Percentiles rank a stretch among this genome's conserved stretches.
Conservation (phyloP, 35 echinoderm and acorn worm genomes). For the Amphiura filiformis region DNA sequence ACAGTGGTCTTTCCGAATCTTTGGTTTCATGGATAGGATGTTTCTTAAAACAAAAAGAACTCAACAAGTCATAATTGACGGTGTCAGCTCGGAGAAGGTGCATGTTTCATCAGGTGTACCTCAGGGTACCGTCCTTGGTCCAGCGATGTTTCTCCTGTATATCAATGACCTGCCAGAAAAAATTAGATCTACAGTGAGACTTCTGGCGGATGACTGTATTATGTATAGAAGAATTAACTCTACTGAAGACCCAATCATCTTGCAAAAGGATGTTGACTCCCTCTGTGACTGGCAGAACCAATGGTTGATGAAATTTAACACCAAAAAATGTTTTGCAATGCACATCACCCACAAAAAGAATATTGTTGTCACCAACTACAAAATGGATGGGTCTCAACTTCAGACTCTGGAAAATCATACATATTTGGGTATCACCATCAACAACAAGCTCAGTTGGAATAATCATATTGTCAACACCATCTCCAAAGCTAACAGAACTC, state of each 20-base stretch:
- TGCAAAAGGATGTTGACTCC: slow-evolving; percentile 39
- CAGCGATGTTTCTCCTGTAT: slow-evolving; percentile 1
- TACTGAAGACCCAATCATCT: neutral
- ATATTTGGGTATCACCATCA: neutral
- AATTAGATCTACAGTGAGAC: neutral
- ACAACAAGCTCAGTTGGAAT: neutral
- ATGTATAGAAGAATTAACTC: slow-evolving; percentile 17
- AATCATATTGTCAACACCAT: neutral
- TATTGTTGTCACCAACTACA: neutral
- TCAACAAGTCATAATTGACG: slow-evolving; percentile 25
- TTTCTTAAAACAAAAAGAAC: slow-evolving; percentile 7
- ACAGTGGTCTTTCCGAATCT: slow-evolving; percentile 15
- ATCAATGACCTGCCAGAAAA: slow-evolving; percentile 23
- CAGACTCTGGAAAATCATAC: neutral
- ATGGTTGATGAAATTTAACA: slow-evolving; percentile 55
- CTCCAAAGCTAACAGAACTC: neutral
- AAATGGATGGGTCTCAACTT: neutral
- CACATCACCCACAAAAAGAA: neutral
- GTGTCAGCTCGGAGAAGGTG: neutral
- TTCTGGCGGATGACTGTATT: slow-evolving; percentile 44
- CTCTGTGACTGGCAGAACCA: slow-evolving; percentile 26
- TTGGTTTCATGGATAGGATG: slow-evolving; percentile 29
- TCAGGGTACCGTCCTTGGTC: slow-evolving; percentile 38
- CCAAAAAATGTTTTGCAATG: neutral
- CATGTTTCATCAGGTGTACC: slow-evolving; percentile 45